phyloP scores from a whole-genome alignment of 2,797 vertebrate species.

The Parauchenoglanis punctatus region DNA sequence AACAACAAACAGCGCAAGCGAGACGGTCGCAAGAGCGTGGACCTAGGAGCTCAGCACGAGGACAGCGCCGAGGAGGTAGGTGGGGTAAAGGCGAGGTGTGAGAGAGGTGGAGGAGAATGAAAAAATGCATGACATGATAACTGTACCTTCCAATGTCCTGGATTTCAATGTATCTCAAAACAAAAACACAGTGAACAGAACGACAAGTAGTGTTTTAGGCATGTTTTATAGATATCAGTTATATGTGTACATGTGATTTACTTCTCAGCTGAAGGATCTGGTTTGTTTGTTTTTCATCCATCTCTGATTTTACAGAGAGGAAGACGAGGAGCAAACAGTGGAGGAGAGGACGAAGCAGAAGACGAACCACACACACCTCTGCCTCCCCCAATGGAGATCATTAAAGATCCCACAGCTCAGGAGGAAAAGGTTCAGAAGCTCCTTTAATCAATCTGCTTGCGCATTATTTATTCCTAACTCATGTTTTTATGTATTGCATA shows the following conservation, averaged over 20 bases:
- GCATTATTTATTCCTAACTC: background rate
- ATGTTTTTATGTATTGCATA: background rate
- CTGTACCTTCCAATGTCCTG: background rate
- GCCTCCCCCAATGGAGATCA: slow-evolving; percentile 97
- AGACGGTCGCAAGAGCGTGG: slow-evolving; percentile 86
- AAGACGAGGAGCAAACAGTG: slow-evolving; percentile 53
- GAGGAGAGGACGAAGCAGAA: slow-evolving; percentile 79
- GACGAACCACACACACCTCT: slow-evolving; percentile 94
- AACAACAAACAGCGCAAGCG: slow-evolving; percentile 69
- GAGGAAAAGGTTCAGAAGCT: slow-evolving; percentile 86
- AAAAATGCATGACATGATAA: background rate
- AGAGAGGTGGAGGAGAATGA: background rate
- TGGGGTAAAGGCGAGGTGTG: background rate
- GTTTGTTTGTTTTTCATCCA: background rate
- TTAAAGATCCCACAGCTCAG: slow-evolving; percentile 90
- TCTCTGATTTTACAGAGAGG: slow-evolving; percentile 45
- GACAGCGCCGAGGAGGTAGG: slow-evolving; percentile 88
- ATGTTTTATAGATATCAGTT: background rate
- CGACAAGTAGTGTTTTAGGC: background rate
- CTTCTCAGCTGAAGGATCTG: background rate
- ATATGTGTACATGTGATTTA: background rate
- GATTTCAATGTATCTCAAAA: background rate
- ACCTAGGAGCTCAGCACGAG: slow-evolving; percentile 84
- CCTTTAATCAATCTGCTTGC: background rate
- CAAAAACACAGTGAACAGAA: background rate